Evolutionary conservation across 2,113 vertebrate species (phyloP).

Genomic region (Antigone vipio): DNA sequence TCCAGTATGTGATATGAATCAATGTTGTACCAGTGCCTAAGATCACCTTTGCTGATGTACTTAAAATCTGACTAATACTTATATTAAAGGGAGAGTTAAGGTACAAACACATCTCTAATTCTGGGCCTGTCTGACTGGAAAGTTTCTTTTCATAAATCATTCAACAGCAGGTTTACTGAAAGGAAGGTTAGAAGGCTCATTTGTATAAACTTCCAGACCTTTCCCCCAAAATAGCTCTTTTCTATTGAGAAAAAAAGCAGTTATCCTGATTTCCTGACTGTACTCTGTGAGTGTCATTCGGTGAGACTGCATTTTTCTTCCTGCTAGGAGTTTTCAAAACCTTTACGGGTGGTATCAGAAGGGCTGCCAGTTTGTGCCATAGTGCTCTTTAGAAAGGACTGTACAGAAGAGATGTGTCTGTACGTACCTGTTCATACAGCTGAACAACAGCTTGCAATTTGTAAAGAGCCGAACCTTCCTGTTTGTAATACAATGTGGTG

Average conservation of each 20-base stretch:
- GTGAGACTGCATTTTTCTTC: neutral
- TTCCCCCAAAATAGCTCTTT: neutral
- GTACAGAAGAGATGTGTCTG: neutral
- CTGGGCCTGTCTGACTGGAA: neutral
- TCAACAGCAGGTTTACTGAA: neutral
- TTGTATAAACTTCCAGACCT: slow-evolving; percentile 16
- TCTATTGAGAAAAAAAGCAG: neutral
- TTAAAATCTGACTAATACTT: neutral
- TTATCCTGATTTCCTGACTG: neutral
- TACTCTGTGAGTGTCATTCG: neutral
- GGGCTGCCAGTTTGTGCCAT: neutral
- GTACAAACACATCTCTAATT: neutral
- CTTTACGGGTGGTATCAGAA: neutral
- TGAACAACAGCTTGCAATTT: neutral
- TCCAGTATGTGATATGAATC: neutral
- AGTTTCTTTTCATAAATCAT: slow-evolving; percentile 4
- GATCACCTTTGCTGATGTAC: neutral
- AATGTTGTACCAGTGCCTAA: neutral
- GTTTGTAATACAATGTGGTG: neutral
- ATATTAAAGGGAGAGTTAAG: neutral
- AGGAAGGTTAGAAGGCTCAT: neutral
- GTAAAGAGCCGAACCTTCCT: neutral
- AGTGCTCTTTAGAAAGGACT: neutral
- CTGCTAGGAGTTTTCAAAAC: neutral
- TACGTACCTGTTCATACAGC: fast-evolving